Evolutionary conservation across 2,888 invertebrate species (phyloP).

Genomic region (Lutraria lutraria): DNA sequence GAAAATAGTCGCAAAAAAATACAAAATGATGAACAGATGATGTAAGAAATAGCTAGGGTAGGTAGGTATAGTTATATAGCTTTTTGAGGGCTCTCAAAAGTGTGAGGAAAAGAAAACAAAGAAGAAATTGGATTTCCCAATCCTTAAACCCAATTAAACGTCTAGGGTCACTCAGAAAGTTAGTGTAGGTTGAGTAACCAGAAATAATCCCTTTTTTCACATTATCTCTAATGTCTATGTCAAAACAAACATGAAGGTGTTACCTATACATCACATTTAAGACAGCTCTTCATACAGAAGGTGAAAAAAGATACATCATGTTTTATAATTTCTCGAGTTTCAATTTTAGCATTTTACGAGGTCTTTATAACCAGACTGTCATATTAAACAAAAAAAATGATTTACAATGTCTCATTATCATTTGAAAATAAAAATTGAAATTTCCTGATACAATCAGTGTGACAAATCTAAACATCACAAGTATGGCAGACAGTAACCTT

Average conservation of each 20-base stretch:
- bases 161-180: too few relatives aligned
- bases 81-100: too few relatives aligned
- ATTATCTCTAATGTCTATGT: too few relatives aligned
- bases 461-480: background rate
- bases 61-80: too few relatives aligned
- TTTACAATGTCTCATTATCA: background rate
- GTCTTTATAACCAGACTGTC: background rate
- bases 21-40: too few relatives aligned
- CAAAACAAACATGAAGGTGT: background rate
- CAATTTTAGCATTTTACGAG: background rate
- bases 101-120: too few relatives aligned
- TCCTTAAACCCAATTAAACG: too few relatives aligned
- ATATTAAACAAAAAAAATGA: constrained; percentile 14
- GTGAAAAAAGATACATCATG: constrained; percentile 11
- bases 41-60: too few relatives aligned
- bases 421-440: background rate
- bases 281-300: constrained; percentile 5
- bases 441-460: background rate
- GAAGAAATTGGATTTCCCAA: too few relatives aligned
- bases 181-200: too few relatives aligned
- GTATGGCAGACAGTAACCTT: too few relatives aligned
- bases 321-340: background rate
- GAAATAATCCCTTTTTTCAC: too few relatives aligned
- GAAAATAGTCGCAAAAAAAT: background rate
- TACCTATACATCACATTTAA: background rate